Evolutionary conservation across 2,797 vertebrate species (phyloP).

Genomic region (Lithobates sylvaticus): DNA sequence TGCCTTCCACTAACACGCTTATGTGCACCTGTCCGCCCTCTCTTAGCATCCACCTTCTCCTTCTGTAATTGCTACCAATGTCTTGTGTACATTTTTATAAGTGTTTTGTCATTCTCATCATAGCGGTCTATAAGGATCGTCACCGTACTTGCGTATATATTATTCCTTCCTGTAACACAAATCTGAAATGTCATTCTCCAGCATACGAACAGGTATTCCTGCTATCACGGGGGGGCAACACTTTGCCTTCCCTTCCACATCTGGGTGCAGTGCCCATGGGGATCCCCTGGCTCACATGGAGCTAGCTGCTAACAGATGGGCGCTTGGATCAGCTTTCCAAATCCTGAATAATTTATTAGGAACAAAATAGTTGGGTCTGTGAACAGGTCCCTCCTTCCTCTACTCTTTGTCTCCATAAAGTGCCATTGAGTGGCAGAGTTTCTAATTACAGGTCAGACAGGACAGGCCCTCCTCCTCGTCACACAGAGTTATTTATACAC

Average conservation of each 20-base stretch:
- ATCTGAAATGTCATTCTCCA: not conserved
- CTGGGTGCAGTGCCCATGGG: constrained; percentile 62
- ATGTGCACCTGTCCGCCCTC: constrained; percentile 13
- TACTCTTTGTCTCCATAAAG: constrained; percentile 70
- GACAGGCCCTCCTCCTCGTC: constrained; percentile 71
- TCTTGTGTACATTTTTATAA: not conserved
- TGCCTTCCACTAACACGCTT: constrained; percentile 23
- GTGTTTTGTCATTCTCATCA: not conserved
- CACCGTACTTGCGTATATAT: not conserved
- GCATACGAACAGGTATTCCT: constrained; percentile 25
- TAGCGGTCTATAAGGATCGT: not conserved
- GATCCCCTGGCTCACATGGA: constrained; percentile 63
- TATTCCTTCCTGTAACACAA: not conserved
- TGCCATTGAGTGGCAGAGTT: constrained; percentile 76
- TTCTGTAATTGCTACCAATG: constrained; percentile 26
- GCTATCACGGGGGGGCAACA: constrained; percentile 34
- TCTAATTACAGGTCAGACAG: constrained; percentile 81
- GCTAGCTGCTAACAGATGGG: constrained; percentile 67
- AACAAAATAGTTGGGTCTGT: constrained; percentile 75
- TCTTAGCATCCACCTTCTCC: constrained; percentile 23
- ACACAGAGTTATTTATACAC: constrained; percentile 73
- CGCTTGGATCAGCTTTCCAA: constrained; percentile 70
- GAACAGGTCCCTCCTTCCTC: constrained; percentile 69
- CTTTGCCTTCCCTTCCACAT: constrained; percentile 48
- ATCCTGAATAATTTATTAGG: constrained; percentile 78